Evolutionary conservation across 1,140 invertebrate species (phyloP).

Genomic region (Odontomachus brunneus): DNA sequence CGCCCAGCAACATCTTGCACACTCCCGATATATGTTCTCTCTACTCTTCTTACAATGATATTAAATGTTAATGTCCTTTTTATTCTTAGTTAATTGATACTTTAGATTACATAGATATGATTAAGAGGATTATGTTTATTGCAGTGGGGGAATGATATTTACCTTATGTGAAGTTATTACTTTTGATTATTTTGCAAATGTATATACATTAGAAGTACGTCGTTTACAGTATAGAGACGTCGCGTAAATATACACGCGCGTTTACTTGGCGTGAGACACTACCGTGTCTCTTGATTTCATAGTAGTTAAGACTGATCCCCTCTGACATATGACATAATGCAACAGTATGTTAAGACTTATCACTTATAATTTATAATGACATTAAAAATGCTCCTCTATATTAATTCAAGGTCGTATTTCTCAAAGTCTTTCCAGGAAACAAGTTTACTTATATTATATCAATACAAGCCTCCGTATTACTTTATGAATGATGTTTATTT

Average conservation of each 20-base stretch:
- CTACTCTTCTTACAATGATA: no score
- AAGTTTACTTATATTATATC: constrained; percentile 32
- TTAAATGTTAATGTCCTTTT: constrained; percentile 13
- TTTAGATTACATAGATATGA: constrained; percentile 27
- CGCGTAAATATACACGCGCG: no score
- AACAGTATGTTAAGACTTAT: constrained; percentile 42
- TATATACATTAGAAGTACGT: constrained; percentile 33
- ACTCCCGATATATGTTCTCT: no score
- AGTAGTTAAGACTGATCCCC: constrained; percentile 31
- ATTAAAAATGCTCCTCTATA: constrained; percentile 35
- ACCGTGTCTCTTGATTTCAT: no score
- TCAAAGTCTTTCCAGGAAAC: constrained; percentile 22
- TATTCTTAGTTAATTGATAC: constrained; percentile 13
- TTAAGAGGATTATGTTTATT: constrained; percentile 33
- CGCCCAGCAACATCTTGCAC: no score
- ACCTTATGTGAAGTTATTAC: constrained; percentile 38
- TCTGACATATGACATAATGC: constrained; percentile 5
- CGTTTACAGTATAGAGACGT: constrained; percentile 24
- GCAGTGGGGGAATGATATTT: constrained; percentile 14
- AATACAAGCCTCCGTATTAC: constrained; percentile 25
- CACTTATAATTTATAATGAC: constrained; percentile 41
- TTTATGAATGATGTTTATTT: constrained; percentile 34
- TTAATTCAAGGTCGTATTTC: constrained; percentile 10
- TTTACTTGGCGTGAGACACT: no score
- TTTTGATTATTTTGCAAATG: constrained; percentile 57